Conservation (phyloP, 2,888 invertebrate genomes). For the Eupithecia exiguata region DNA sequence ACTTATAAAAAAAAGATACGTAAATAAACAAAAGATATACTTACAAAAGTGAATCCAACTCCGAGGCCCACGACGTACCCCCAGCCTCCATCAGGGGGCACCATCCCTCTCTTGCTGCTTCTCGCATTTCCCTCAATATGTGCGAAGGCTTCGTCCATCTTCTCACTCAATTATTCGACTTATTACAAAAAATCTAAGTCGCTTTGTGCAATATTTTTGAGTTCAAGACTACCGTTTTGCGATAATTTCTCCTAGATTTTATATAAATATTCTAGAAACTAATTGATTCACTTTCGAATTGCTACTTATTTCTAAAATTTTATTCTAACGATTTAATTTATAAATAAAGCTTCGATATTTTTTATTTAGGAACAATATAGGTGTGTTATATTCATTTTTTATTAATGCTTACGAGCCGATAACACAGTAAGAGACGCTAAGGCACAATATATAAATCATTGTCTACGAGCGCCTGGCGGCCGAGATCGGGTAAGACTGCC, state of each 20-base stretch:
- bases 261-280: background rate
- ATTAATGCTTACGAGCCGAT: slow-evolving; percentile 24
- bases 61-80: slow-evolving; percentile 90
- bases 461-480: background rate
- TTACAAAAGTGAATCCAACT: slow-evolving; percentile 89
- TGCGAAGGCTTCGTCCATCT: slow-evolving; percentile 79
- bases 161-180: slow-evolving; percentile 14
- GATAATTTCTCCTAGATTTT: background rate
- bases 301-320: background rate
- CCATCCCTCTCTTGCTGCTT: slow-evolving; percentile 53
- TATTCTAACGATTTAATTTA: background rate
- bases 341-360: background rate
- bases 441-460: slow-evolving; percentile 27
- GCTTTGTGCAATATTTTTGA: slow-evolving; percentile 19
- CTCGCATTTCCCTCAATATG: slow-evolving; percentile 61
- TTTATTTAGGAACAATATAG: slow-evolving; percentile 7
- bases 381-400: slow-evolving; percentile 1
- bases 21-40: slow-evolving; percentile 57
- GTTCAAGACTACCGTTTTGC: background rate
- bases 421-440: slow-evolving; percentile 22
- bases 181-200: slow-evolving; percentile 7
- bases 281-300: slow-evolving; percentile 2
- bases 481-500: background rate
- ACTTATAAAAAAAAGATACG: too few species aligned
- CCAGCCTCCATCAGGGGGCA: slow-evolving; percentile 91